Conservation (phyloP, 64 coral and sea anemone genomes). For the Dendrophyllia cribrosa region DNA sequence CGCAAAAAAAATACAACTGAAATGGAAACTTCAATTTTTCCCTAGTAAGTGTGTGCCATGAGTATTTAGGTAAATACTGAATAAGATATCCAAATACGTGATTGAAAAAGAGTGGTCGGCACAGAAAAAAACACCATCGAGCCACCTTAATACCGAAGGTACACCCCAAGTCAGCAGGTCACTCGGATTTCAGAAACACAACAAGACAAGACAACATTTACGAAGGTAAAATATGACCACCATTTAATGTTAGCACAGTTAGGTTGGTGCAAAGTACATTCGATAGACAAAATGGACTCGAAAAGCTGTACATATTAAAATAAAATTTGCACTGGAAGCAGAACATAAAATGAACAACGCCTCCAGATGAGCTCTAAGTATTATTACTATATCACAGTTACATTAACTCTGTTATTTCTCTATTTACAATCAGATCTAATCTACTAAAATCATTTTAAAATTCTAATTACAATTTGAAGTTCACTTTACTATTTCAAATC, state of each 20-base stretch:
- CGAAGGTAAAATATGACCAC: slow-evolving; percentile 22
- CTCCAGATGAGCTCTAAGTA: background rate
- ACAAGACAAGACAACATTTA: background rate
- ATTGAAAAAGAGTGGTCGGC: no score
- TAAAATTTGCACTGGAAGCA: slow-evolving; percentile 17
- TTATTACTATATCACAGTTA: background rate
- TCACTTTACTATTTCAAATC: background rate
- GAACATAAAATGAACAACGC: background rate
- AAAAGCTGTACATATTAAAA: background rate
- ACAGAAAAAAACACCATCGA: no score
- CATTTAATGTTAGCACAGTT: background rate
- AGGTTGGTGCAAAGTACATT: background rate
- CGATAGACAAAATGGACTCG: background rate
- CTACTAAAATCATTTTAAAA: slow-evolving; percentile 15
- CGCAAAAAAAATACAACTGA: no score
- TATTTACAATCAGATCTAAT: slow-evolving; percentile 28
- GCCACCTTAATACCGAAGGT: no score
- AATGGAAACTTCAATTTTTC: no score
- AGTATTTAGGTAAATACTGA: no score
- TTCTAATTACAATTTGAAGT: background rate
- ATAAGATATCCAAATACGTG: no score
- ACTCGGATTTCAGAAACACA: background rate
- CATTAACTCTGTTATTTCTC: slow-evolving; percentile 1
- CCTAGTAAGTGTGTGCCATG: no score
- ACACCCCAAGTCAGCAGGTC: no score